Evolutionary conservation across 2,113 vertebrate species (phyloP).

Genomic region (Callipepla californica): DNA sequence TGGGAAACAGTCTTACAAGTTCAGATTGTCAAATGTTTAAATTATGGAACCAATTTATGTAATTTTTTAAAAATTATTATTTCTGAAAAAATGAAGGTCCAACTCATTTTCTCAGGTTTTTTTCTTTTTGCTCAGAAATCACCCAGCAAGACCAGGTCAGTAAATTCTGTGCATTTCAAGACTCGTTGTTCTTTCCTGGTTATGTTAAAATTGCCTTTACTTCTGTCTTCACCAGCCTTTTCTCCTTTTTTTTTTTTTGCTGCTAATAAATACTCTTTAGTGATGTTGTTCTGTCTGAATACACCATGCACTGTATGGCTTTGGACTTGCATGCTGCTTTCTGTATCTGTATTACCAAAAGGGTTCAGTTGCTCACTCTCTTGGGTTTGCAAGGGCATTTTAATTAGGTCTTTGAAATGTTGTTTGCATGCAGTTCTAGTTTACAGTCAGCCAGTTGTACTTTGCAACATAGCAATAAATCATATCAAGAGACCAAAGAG

Average conservation of each 20-base stretch:
- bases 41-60: not conserved
- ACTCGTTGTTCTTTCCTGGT: not conserved
- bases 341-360: not conserved
- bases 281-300: not conserved
- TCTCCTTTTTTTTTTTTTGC: not conserved
- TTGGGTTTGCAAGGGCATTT: not conserved
- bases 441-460: not conserved
- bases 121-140: not conserved
- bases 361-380: not conserved
- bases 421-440: not conserved
- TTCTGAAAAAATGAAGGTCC: not conserved
- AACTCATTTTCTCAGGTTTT: not conserved
- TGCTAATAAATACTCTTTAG: not conserved
- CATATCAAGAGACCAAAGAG: not conserved
- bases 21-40: not conserved
- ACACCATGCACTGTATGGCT: not conserved
- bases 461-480: not conserved
- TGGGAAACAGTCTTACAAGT: not conserved
- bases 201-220: not conserved
- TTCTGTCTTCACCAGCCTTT: not conserved
- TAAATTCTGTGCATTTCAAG: fast-evolving
- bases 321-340: not conserved
- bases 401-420: not conserved
- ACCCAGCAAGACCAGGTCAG: not conserved
- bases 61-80: not conserved